Conservation (phyloP, 2,888 invertebrate species). For the Biston stratarius region DNA sequence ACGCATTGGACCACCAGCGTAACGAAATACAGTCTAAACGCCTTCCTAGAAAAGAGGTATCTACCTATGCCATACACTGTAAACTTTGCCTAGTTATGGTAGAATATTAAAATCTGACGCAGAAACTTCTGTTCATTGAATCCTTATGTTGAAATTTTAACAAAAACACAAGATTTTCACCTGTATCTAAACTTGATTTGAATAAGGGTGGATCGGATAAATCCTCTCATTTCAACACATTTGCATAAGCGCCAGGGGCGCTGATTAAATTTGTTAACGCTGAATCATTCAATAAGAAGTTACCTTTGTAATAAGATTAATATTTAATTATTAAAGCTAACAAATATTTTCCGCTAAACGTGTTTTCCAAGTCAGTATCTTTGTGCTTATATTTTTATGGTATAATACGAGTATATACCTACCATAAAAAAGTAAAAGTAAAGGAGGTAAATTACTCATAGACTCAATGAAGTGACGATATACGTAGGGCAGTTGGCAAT, state of each 20-base stretch:
- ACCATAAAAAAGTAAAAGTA: too few species aligned
- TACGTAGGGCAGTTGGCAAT: too few species aligned
- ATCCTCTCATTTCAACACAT: constrained; percentile 65
- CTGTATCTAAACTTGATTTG: constrained; percentile 67
- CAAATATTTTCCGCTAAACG: constrained; percentile 6
- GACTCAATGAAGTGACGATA: too few species aligned
- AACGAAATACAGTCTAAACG: too few species aligned
- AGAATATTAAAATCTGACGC: not conserved
- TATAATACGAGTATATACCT: too few species aligned
- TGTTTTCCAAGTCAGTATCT: not conserved
- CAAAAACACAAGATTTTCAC: constrained; percentile 44
- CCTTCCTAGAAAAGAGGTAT: too few species aligned
- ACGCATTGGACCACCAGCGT: too few species aligned
- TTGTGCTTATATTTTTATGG: too few species aligned
- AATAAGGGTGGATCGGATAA: constrained; percentile 65
- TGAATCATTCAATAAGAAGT: constrained; percentile 34
- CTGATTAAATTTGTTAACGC: constrained; percentile 73
- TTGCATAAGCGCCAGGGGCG: constrained; percentile 74
- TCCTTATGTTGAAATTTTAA: not conserved
- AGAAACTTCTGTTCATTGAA: not conserved
- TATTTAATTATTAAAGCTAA: constrained; percentile 18
- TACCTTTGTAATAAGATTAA: constrained; percentile 18
- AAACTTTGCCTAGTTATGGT: too few species aligned
- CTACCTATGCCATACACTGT: too few species aligned
- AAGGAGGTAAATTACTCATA: too few species aligned